These are phyloP conservation scores for Calyptommatus sinebrachiatus DNA, from an alignment of 2,113 vertebrate genomes.

Conservation along the genomic window DNA sequence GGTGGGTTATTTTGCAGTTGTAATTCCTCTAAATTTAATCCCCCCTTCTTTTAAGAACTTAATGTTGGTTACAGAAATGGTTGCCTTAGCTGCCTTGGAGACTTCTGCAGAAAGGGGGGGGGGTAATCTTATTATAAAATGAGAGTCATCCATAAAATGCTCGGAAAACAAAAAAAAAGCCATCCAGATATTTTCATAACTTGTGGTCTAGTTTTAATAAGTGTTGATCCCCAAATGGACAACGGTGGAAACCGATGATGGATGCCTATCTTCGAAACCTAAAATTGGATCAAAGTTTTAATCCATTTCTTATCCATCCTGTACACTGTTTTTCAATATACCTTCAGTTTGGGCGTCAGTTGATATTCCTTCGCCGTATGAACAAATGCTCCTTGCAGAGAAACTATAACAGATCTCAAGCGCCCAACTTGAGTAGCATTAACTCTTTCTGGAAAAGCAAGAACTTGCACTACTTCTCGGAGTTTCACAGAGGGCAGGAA, in stretches of 20 bases:
- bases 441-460: conserved; percentile 19
- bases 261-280: neutral
- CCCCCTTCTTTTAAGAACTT: neutral
- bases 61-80: neutral
- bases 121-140: neutral
- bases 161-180: neutral
- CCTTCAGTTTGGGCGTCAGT: neutral
- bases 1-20: no score
- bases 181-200: no score
- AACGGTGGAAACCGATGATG: no score
- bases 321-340: neutral
- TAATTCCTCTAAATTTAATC: neutral
- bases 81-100: neutral
- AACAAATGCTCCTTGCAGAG: conserved; percentile 24
- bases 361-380: conserved; percentile 3
- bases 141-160: no score
- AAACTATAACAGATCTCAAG: neutral
- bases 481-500: neutral
- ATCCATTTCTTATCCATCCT: neutral
- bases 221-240: no score
- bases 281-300: neutral
- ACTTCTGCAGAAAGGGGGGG: neutral
- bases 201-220: neutral
- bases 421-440: conserved; percentile 31
- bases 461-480: neutral